Evolutionary conservation across 2,888 invertebrate species (phyloP), one percentile per base, ranked within the genome.

Genomic region (Standfussiana lucernea): DNA sequence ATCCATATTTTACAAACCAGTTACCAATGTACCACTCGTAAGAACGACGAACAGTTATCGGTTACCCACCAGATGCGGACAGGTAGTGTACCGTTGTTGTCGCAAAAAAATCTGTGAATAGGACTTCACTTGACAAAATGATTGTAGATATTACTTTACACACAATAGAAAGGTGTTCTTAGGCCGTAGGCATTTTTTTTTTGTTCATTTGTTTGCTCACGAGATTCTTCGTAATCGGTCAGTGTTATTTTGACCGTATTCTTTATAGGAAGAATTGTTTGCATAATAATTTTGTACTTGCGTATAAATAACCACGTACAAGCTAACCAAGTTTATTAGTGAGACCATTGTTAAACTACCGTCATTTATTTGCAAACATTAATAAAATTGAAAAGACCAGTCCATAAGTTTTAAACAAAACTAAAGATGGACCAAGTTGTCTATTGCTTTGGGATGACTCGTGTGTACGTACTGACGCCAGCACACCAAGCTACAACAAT

Each of bases 81-180:
- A 84, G 73, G 81, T 86, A 74, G 37, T 42, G 24, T 85, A 82
- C 87, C 87, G 86, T 85, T 64, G n/a, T 15, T 83, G 80, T 66
- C 70, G 68, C 72, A 84, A 82, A 79, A 79, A 85, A 82, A 47
- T 50, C 45, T 53, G 37, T 68, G 42, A 65, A 79, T 86, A 45
- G 73, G 42, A 78, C 56, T 24, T 50, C 28, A 50, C 42, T 74
- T 82, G 79, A 82, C 77, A 74, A 75, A 75, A 81, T 72, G 59
- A 53, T 35, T 53, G n/a, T 40, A n/a, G 18, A 61, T 72, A 75
- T 68, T 67, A 72, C 28, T 86, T 75, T 50, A 40, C 75, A 79
- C 69, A 87, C 79, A 87, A 86, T 84, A 11, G 80, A 28, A 45
- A 79, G 72, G 72, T 37, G 50, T n/a, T 62, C 71, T 45, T 62